Evolutionary conservation across 2,113 vertebrate species (phyloP).

Genomic region (Malurus melanocephalus): DNA sequence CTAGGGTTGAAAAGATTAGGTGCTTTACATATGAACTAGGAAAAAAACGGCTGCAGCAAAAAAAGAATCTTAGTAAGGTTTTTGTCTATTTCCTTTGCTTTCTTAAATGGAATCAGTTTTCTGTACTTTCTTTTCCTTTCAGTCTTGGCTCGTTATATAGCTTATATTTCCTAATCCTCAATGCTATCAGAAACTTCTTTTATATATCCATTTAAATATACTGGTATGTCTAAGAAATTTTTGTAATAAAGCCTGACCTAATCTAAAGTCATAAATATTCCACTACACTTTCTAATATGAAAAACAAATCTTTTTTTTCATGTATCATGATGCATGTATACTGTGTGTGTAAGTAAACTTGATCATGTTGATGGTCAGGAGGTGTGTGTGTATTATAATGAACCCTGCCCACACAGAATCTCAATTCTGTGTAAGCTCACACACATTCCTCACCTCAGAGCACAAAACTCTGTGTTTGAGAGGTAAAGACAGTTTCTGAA

Average conservation of each 20-base stretch:
- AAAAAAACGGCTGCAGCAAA: background rate
- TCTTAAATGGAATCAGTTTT: background rate
- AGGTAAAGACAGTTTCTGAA: background rate
- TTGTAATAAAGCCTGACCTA: background rate
- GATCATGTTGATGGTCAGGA: background rate
- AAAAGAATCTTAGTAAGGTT: background rate
- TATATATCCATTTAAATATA: background rate
- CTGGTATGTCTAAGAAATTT: background rate
- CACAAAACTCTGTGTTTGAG: background rate
- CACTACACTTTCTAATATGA: background rate
- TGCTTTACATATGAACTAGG: background rate
- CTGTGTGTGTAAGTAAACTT: background rate
- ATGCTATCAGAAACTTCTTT: background rate
- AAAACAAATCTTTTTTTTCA: background rate
- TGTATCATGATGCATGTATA: too few relatives aligned
- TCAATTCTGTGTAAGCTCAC: rapidly evolving
- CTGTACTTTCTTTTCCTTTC: background rate
- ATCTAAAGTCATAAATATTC: background rate
- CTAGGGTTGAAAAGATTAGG: background rate
- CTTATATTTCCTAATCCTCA: background rate
- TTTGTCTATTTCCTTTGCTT: background rate
- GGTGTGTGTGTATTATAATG: too few relatives aligned
- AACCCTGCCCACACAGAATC: background rate
- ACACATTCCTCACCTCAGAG: background rate
- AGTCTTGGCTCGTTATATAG: background rate